Percentiles rank a stretch among this genome's conserved stretches.
Evolutionary conservation across 1,140 invertebrate genomes (phyloP).

Genomic region (Prorops nasuta): DNA sequence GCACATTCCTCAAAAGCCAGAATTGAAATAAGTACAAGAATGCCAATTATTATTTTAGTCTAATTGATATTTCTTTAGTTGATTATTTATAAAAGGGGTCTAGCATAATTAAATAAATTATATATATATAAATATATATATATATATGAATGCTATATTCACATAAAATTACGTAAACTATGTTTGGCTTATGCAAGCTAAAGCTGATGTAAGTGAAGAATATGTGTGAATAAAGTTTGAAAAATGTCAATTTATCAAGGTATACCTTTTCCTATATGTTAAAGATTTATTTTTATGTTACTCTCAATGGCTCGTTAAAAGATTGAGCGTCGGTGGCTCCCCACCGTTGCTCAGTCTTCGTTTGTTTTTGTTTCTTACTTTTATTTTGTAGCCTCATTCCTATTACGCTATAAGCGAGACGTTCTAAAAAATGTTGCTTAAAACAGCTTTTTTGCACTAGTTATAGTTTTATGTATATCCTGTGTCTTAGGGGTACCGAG

Average conservation of each 20-base stretch:
- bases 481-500: too few relatives aligned
- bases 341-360: too few relatives aligned
- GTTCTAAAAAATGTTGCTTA: too few relatives aligned
- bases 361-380: too few relatives aligned
- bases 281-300: too few relatives aligned
- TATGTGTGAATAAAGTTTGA: slow-evolving; percentile 59
- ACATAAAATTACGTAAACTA: slow-evolving; percentile 48
- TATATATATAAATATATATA: slow-evolving; percentile 34
- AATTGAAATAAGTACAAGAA: slow-evolving; percentile 50
- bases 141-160: slow-evolving; percentile 38
- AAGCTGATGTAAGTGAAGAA: slow-evolving; percentile 55
- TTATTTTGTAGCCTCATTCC: too few relatives aligned
- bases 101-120: slow-evolving; percentile 24
- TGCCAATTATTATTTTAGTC: slow-evolving; percentile 47
- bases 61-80: slow-evolving; percentile 37
- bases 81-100: slow-evolving; percentile 39
- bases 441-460: too few relatives aligned
- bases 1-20: slow-evolving; percentile 51
- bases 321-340: too few relatives aligned
- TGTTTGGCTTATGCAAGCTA: slow-evolving; percentile 53
- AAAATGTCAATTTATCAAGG: slow-evolving; percentile 43
- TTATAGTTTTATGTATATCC: too few relatives aligned
- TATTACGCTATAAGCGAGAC: too few relatives aligned
- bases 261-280: slow-evolving; percentile 38
- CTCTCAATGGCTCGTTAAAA: too few relatives aligned